Percentiles rank a stretch among this genome's conserved stretches.
phyloP scores from a whole-genome alignment of 2,888 invertebrate genomes.

The Pycnomerus fuliginosus region DNA sequence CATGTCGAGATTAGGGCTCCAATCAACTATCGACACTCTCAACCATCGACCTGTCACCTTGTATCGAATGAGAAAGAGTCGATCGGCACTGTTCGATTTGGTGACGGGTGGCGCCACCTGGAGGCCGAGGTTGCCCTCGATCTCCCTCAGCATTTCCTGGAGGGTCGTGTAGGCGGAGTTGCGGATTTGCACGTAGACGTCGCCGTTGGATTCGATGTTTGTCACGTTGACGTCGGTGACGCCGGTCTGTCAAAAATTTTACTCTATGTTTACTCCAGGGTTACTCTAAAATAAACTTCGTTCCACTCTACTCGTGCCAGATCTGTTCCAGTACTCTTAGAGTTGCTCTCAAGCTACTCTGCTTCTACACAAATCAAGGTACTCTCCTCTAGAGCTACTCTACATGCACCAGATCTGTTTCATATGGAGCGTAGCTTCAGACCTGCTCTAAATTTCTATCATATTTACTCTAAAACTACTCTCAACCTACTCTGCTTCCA shows the following conservation, averaged over 20 bases:
- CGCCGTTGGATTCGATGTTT: constrained; percentile 50
- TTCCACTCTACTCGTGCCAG: too few species aligned
- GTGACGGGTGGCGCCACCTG: constrained; percentile 19
- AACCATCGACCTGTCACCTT: constrained; percentile 50
- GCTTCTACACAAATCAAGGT: too few species aligned
- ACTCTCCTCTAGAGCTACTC: too few species aligned
- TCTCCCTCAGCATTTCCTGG: constrained; percentile 32
- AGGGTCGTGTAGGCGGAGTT: constrained; percentile 45
- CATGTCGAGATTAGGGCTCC: constrained; percentile 44
- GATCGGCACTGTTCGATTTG: constrained; percentile 45
- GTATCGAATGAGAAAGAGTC: constrained; percentile 55
- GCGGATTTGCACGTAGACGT: constrained; percentile 52
- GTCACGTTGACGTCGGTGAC: constrained; percentile 49
- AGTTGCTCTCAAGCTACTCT: too few species aligned
- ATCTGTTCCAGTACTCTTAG: too few species aligned
- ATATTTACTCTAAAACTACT: too few species aligned
- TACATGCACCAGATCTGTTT: too few species aligned
- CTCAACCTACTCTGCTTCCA: too few species aligned
- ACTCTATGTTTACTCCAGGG: too few species aligned
- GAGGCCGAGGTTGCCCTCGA: constrained; percentile 3
- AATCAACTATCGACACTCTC: constrained; percentile 54
- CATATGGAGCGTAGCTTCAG: too few species aligned
- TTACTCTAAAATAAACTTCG: too few species aligned
- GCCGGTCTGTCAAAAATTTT: constrained; percentile 34
- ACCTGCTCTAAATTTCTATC: too few species aligned